These are phyloP conservation scores for Trachelus stipa DNA, from an alignment of 2,888 invertebrate genomes.

Conservation along the genomic window DNA sequence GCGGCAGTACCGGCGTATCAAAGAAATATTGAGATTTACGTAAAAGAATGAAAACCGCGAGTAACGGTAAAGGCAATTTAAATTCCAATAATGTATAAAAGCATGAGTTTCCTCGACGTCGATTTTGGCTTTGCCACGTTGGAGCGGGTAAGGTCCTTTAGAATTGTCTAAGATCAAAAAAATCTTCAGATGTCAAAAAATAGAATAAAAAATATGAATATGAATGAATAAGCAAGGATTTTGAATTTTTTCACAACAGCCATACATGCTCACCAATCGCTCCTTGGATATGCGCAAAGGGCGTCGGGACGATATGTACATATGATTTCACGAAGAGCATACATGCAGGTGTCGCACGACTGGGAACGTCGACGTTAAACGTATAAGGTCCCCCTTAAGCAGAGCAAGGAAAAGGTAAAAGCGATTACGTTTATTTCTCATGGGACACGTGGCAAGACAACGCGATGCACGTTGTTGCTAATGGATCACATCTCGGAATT, in stretches of 20 bases:
- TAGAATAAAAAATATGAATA: neutral
- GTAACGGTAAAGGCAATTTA: constrained; percentile 50
- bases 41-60: constrained; percentile 44
- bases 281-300: neutral
- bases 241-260: neutral
- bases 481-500: constrained; percentile 59
- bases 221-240: neutral
- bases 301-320: neutral
- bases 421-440: constrained; percentile 59
- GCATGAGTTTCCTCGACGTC: constrained; percentile 39
- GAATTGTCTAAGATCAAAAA: neutral
- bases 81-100: constrained; percentile 57
- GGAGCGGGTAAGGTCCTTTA: neutral
- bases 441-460: constrained; percentile 43
- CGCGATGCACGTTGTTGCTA: constrained; percentile 46
- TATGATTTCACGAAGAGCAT: neutral
- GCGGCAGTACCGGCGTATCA: constrained; percentile 30
- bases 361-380: neutral
- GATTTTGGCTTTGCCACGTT: neutral
- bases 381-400: neutral
- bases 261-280: neutral
- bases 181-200: neutral
- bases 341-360: neutral
- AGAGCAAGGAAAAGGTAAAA: constrained; percentile 36
- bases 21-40: constrained; percentile 55